Evolutionary conservation across 2,797 vertebrate genomes (phyloP).

Genomic region (Hydrocynus forskahlii): DNA sequence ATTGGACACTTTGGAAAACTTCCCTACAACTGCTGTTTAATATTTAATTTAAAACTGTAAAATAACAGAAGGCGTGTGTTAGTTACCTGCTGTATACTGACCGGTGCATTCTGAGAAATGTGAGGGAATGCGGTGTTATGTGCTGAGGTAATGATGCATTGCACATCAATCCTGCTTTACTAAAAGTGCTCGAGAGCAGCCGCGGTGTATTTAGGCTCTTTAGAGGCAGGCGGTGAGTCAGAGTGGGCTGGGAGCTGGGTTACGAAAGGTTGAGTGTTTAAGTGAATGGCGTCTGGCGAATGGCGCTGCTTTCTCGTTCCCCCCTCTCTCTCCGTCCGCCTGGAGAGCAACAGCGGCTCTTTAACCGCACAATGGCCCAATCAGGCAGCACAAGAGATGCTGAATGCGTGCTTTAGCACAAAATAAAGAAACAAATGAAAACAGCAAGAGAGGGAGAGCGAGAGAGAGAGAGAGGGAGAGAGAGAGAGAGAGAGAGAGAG

Average conservation of each 20-base stretch:
- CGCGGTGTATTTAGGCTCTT: background rate
- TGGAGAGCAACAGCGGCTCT: slow-evolving; percentile 22
- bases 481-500: background rate
- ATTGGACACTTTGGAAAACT: no score
- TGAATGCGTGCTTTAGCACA: slow-evolving; percentile 18
- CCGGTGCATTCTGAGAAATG: background rate
- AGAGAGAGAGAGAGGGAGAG: background rate
- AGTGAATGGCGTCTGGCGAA: background rate
- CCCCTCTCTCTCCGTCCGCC: background rate
- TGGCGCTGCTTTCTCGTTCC: background rate
- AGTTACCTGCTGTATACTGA: no score
- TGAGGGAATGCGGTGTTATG: background rate
- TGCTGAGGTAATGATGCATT: background rate
- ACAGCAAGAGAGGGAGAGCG: background rate
- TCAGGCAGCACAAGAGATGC: slow-evolving; percentile 31
- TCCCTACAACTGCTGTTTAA: no score
- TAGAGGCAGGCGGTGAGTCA: background rate
- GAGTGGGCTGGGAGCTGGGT: slow-evolving; percentile 6
- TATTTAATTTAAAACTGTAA: background rate
- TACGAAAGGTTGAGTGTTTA: slow-evolving; percentile 8
- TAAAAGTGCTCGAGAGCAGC: background rate
- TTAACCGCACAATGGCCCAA: slow-evolving; percentile 46
- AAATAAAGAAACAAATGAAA: slow-evolving; percentile 12
- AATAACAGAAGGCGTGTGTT: background rate
- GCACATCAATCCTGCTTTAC: background rate